phyloP scores from a whole-genome alignment of 2,113 vertebrate genomes.

The Sinocyclocheilus rhinocerous region DNA sequence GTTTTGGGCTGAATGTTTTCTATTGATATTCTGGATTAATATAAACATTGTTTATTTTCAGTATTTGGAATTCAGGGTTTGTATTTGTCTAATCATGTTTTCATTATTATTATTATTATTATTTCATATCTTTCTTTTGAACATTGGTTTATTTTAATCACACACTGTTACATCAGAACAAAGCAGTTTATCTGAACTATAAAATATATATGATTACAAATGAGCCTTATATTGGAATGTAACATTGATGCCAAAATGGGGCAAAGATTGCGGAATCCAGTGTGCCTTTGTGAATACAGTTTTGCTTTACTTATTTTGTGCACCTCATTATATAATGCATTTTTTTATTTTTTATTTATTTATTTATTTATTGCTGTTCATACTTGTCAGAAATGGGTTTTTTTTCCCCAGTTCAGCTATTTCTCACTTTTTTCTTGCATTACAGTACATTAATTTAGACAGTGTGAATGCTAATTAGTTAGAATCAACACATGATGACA shows the following conservation, averaged over 20 bases:
- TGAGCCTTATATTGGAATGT: slow-evolving; percentile 27
- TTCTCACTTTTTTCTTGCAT: slow-evolving; percentile 1
- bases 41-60: background rate
- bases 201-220: background rate
- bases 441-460: background rate
- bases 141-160: background rate
- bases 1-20: background rate
- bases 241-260: slow-evolving; percentile 26
- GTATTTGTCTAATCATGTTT: background rate
- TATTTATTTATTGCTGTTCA: background rate
- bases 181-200: background rate
- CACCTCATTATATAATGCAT: background rate
- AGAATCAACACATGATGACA: slow-evolving; percentile 26
- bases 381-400: background rate
- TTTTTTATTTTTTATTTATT: background rate
- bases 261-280: slow-evolving; percentile 17
- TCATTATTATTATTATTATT: background rate
- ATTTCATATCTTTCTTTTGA: background rate
- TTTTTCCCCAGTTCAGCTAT: background rate
- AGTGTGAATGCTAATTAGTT: slow-evolving; percentile 19
- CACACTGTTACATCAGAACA: background rate
- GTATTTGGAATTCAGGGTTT: background rate
- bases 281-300: slow-evolving; percentile 37
- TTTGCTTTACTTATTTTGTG: background rate
- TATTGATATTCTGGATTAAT: background rate